Evolutionary conservation across 2,888 invertebrate species (phyloP).

Genomic region (Microchrysa polita): DNA sequence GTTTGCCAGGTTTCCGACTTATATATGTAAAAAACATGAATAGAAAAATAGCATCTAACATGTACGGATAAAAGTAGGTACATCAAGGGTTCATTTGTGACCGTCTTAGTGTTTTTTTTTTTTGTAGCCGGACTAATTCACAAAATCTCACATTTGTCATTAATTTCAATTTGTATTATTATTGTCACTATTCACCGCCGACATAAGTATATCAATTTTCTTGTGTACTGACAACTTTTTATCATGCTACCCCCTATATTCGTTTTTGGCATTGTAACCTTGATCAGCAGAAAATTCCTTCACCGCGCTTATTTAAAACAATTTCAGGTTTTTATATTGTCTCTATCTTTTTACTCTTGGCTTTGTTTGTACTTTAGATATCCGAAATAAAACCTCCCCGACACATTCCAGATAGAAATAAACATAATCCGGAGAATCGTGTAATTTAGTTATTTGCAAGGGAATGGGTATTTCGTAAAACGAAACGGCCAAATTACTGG

Average conservation of each 20-base stretch:
- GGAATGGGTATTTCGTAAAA: slow-evolving; percentile 19
- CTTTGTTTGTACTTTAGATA: slow-evolving; percentile 44
- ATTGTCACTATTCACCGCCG: no score
- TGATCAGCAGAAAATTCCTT: slow-evolving; percentile 25
- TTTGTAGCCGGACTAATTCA: no score
- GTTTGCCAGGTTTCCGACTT: no score
- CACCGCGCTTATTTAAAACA: slow-evolving; percentile 50
- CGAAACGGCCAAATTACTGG: slow-evolving; percentile 8
- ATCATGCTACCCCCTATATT: slow-evolving; percentile 43
- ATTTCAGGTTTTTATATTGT: slow-evolving; percentile 49
- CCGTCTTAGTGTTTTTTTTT: no score
- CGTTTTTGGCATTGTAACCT: slow-evolving; percentile 29
- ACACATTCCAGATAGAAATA: slow-evolving; percentile 49
- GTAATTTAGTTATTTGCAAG: slow-evolving; percentile 49
- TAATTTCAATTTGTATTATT: no score
- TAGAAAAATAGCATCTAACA: no score
- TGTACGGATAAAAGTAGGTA: no score
- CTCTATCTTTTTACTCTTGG: slow-evolving; percentile 38
- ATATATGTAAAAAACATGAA: no score
- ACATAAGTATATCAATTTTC: no score
- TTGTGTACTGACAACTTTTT: no score
- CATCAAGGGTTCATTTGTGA: no score
- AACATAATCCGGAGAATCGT: slow-evolving; percentile 51
- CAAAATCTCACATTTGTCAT: no score
- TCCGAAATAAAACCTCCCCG: slow-evolving; percentile 31